Conservation (phyloP, 1,140 invertebrate species). For the Drosophila cardini region DNA sequence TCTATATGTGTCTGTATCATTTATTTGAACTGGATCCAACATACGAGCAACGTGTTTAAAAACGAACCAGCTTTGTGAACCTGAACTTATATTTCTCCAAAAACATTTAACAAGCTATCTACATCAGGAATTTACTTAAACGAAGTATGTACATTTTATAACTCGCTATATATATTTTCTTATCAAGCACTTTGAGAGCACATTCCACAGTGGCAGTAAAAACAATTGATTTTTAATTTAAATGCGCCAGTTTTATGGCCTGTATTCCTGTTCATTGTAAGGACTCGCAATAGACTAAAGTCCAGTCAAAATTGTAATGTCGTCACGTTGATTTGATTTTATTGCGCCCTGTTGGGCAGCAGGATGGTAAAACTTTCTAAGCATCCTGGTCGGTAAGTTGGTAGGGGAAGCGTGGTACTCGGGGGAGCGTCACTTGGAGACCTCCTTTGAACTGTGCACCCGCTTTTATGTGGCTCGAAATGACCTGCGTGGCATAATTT, state of each 20-base stretch:
- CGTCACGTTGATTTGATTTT: constrained; percentile 81
- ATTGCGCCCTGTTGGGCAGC: constrained; percentile 64
- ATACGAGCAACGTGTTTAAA: too few relatives aligned
- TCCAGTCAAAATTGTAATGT: constrained; percentile 54
- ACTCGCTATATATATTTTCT: neutral
- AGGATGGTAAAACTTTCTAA: constrained; percentile 26
- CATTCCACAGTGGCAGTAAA: neutral
- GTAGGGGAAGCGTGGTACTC: neutral
- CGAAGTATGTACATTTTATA: neutral
- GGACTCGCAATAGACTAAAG: neutral
- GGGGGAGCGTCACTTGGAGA: constrained; percentile 3
- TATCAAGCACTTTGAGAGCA: neutral
- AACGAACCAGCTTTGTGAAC: too few relatives aligned
- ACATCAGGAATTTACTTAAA: neutral
- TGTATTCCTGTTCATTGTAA: constrained; percentile 5
- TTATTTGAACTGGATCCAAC: too few relatives aligned
- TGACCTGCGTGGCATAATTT: constrained; percentile 66
- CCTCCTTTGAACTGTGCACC: constrained; percentile 27
- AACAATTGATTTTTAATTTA: constrained; percentile 81
- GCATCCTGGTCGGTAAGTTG: neutral
- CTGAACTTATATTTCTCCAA: too few relatives aligned
- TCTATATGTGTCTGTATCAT: too few relatives aligned
- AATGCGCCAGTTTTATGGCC: constrained; percentile 65
- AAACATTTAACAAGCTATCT: too few relatives aligned
- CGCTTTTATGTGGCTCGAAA: constrained; percentile 58